These are phyloP conservation scores for Liodrosophila aerea DNA, from an alignment of 2,888 invertebrate genomes.

Conservation along the genomic window DNA sequence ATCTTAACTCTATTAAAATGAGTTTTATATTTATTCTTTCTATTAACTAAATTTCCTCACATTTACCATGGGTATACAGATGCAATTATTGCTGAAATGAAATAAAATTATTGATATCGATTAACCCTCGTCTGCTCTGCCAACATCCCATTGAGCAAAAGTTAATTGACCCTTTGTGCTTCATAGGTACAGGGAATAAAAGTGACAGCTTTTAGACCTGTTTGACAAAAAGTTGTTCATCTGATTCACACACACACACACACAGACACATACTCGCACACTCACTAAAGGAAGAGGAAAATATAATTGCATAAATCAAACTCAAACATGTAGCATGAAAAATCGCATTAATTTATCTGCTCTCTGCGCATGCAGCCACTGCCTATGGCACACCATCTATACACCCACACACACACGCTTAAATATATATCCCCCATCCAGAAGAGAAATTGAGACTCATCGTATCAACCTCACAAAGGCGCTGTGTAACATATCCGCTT, in stretches of 20 bases:
- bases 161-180: too few relatives aligned
- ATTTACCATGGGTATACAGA: too few relatives aligned
- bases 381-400: conserved; percentile 51
- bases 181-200: conserved; percentile 17
- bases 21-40: too few relatives aligned
- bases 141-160: too few relatives aligned
- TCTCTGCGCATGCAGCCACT: conserved; percentile 57
- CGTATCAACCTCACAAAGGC: conserved; percentile 50
- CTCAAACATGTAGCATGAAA: conserved; percentile 76
- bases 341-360: conserved; percentile 80
- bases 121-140: too few relatives aligned
- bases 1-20: too few relatives aligned
- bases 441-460: conserved; percentile 15
- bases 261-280: conserved; percentile 16
- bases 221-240: conserved; percentile 78
- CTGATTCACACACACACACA: conserved; percentile 41
- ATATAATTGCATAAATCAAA: conserved; percentile 80
- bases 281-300: conserved; percentile 33
- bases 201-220: conserved; percentile 75
- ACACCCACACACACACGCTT: conserved; percentile 7
- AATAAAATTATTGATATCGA: too few relatives aligned
- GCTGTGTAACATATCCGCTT: conserved; percentile 75
- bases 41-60: too few relatives aligned
- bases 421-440: conserved; percentile 10
- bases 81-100: too few relatives aligned